Evolutionary conservation across 2,888 invertebrate genomes (phyloP), one percentile per base, ranked within the genome.

Genomic region (Amaurobius ferox): DNA sequence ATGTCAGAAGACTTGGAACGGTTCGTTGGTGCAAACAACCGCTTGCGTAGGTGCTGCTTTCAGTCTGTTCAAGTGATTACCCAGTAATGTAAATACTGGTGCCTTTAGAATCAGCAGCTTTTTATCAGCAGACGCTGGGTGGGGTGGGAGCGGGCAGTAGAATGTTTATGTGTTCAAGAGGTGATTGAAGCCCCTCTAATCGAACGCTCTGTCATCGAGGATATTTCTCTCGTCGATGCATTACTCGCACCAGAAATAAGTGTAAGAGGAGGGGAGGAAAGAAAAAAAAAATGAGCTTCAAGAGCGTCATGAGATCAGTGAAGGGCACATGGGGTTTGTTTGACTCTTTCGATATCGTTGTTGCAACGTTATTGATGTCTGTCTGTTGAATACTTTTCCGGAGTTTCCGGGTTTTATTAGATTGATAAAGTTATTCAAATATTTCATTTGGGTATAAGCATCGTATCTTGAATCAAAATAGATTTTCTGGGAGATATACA

Each of bases 101-200:
- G 76, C 70, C 48, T 62, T 64, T 32, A 23, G 73, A 73, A 29
- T 62, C 32, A 66, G 32, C 66, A 35, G 28, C 32, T 32, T 30
- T 64, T 77, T 85, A 77, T 85, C 83, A 85, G 39, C 77, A 19
- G 48, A 35, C 32, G 28, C 19, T 19, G 61, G 62, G n/a, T n/a
- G 76, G 23, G 23, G 23, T 23, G 55, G 55, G 55, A 55, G 55
- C 11, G 55, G 55, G 55, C 55, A 55, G 23, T 71, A 76, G 62
- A 76, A 77, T 85, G 83, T 85, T 85, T 85, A 85, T 77, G 66
- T 77, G 77, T 77, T 76, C 76, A 64, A 85, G 83, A 85, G 83
- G 77, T 55, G 83, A 85, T 77, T 72, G 83, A 85, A 67, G 77
- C 66, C 72, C 83, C 77, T 64, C 74, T 72, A 85, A 85, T 85